phyloP scores from a whole-genome alignment of 35 echinoderm and acorn worm genomes.

The Acanthaster planci region DNA sequence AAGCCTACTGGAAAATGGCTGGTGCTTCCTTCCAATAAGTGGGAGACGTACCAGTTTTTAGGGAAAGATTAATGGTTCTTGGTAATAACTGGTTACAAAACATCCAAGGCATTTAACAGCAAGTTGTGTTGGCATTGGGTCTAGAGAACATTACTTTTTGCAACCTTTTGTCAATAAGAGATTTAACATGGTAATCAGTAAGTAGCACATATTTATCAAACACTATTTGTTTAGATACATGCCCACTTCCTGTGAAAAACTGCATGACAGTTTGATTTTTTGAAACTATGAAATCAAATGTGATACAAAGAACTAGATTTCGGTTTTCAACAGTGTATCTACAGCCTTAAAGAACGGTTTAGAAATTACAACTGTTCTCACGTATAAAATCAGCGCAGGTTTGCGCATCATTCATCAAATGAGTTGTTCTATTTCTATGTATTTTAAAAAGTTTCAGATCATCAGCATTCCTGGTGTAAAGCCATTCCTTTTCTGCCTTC shows the following conservation, averaged over 20 bases:
- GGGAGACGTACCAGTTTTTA: slow-evolving; percentile 23
- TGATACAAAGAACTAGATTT: background rate
- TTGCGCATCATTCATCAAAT: background rate
- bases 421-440: background rate
- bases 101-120: slow-evolving; percentile 39
- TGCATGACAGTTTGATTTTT: background rate
- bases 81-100: slow-evolving; percentile 44
- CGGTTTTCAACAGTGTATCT: background rate
- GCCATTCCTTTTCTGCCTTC: background rate
- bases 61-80: slow-evolving; percentile 48
- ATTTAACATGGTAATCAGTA: slow-evolving; percentile 6
- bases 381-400: background rate
- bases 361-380: background rate
- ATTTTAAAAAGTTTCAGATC: background rate
- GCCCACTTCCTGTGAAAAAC: no score
- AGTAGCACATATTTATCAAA: slow-evolving; percentile 11
- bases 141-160: slow-evolving; percentile 47
- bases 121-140: slow-evolving; percentile 19
- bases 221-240: background rate
- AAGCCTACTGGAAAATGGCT: slow-evolving; percentile 43
- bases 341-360: background rate
- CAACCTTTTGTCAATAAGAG: slow-evolving; percentile 23
- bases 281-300: background rate
- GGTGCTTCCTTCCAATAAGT: slow-evolving; percentile 5
- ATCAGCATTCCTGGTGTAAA: background rate